phyloP scores from a whole-genome alignment of 2,888 invertebrate genomes.

The Alitta virens region DNA sequence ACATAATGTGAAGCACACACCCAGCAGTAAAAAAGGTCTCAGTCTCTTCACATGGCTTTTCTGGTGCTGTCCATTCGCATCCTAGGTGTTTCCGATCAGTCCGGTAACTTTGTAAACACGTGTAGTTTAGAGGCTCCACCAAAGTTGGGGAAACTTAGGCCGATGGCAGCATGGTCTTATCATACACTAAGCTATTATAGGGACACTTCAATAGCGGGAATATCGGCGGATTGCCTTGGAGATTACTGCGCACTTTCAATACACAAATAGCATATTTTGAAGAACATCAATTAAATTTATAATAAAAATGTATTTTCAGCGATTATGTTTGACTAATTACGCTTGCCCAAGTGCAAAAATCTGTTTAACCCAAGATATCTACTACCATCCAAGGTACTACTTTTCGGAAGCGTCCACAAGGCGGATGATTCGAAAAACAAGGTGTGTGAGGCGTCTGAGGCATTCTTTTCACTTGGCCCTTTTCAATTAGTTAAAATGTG shows the following conservation, averaged over 20 bases:
- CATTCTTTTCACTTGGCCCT: constrained; percentile 52
- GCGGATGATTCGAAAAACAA: constrained; percentile 42
- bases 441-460: constrained; percentile 49
- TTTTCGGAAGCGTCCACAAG: constrained; percentile 45
- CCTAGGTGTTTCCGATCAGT: constrained; percentile 20
- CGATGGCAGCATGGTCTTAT: constrained; percentile 56
- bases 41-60: constrained; percentile 20
- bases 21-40: constrained; percentile 31
- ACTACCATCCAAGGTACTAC: constrained; percentile 45
- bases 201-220: constrained; percentile 56
- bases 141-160: constrained; percentile 45
- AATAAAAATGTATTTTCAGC: neutral
- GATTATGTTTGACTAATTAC: neutral
- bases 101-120: constrained; percentile 37
- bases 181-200: constrained; percentile 54
- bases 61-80: constrained; percentile 12
- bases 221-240: constrained; percentile 45
- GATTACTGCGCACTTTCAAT: constrained; percentile 45
- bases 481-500: constrained; percentile 46
- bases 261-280: neutral
- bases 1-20: constrained; percentile 40
- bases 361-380: constrained; percentile 24
- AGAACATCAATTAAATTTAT: neutral
- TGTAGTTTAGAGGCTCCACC: constrained; percentile 37
- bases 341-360: too few species aligned